These are phyloP conservation scores for Akabosia matsudoensis DNA, from an alignment of 1,140 invertebrate genomes.

Conservation along the genomic window DNA sequence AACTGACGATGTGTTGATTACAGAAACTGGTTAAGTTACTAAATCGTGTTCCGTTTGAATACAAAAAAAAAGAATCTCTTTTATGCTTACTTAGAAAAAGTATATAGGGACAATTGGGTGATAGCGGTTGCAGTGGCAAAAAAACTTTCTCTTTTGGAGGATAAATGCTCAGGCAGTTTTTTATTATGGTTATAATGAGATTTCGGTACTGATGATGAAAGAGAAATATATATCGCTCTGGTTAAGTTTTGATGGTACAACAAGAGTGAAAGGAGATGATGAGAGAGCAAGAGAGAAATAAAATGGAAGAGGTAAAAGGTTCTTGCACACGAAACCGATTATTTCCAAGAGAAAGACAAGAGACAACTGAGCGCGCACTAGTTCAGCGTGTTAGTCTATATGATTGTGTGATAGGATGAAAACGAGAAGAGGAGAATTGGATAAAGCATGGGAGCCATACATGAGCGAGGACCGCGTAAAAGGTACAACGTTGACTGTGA, in stretches of 20 bases:
- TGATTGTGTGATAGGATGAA: background rate
- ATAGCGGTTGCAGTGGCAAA: no score
- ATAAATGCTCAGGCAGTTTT: no score
- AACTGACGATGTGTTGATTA: background rate
- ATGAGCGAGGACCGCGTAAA: no score
- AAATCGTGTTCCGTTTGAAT: no score
- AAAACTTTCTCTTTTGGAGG: no score
- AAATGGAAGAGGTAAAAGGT: background rate
- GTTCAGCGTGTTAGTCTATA: background rate
- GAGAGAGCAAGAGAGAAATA: background rate
- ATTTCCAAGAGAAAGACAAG: conserved; percentile 21
- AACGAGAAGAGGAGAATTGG: background rate
- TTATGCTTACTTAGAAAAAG: no score
- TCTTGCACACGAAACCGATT: conserved; percentile 12
- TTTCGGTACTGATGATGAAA: no score
- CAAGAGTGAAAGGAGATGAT: background rate
- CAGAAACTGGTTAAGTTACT: background rate
- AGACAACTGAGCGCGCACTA: background rate
- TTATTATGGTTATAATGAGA: no score
- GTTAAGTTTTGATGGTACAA: background rate
- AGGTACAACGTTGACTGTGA: no score
- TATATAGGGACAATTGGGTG: no score
- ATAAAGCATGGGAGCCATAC: background rate
- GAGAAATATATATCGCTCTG: background rate
- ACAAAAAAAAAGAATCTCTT: no score